Conservation (phyloP, 2,888 invertebrate species). For the Nomada lathburiana region DNA sequence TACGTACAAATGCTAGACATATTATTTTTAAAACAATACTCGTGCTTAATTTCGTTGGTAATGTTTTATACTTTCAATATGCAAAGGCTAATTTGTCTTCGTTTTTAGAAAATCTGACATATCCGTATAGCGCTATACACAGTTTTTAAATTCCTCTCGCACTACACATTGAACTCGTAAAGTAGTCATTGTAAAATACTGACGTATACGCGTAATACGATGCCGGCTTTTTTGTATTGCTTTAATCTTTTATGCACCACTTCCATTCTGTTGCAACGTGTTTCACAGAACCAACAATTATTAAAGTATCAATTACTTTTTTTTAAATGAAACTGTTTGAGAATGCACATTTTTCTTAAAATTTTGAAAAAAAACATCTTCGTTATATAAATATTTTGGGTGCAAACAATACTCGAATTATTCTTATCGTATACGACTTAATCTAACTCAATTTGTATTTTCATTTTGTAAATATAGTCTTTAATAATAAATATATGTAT, state of each 20-base stretch:
- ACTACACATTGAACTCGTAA: constrained; percentile 43
- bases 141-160: constrained; percentile 51
- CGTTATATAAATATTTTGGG: neutral
- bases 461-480: neutral
- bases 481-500: neutral
- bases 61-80: constrained; percentile 12
- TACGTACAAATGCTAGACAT: constrained; percentile 73
- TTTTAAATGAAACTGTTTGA: neutral
- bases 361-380: neutral
- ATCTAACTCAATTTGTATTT: neutral
- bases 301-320: neutral
- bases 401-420: neutral
- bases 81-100: constrained; percentile 9
- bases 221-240: constrained; percentile 36
- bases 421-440: neutral
- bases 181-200: constrained; percentile 47
- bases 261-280: neutral
- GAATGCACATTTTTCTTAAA: neutral
- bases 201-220: constrained; percentile 24
- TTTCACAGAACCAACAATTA: constrained; percentile 8
- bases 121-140: constrained; percentile 25
- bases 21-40: constrained; percentile 37
- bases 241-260: constrained; percentile 30
- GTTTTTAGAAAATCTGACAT: constrained; percentile 23
- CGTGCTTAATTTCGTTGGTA: constrained; percentile 29